phyloP scores from a whole-genome alignment of 2,113 vertebrate genomes.

The Picathartes gymnocephalus region DNA sequence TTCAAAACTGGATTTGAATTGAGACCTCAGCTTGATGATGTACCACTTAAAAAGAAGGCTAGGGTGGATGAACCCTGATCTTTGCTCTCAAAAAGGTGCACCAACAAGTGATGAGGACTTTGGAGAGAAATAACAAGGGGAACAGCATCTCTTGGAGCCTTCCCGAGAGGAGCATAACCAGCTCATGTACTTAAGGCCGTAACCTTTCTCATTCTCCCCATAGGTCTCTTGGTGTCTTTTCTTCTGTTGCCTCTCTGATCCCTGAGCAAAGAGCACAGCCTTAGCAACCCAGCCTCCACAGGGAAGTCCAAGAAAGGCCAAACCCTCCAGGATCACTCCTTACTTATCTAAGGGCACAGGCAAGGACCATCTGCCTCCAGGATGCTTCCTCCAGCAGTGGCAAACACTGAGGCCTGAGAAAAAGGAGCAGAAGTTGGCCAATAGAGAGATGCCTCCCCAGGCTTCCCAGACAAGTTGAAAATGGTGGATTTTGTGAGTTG shows the following conservation, averaged over 20 bases:
- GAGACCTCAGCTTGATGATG: conserved; percentile 27
- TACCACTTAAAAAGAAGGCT: conserved; percentile 28
- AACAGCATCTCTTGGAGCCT: background rate
- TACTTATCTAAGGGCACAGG: background rate
- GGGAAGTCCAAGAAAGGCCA: background rate
- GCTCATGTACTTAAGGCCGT: background rate
- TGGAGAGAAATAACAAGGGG: background rate
- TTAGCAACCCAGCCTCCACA: background rate
- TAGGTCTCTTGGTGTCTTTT: background rate
- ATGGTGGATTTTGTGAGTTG: background rate
- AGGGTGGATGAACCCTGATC: conserved; percentile 36
- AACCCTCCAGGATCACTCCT: background rate
- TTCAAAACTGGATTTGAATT: conserved; percentile 32
- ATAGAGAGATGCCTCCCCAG: background rate
- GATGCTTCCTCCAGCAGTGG: background rate
- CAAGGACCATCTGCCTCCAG: background rate
- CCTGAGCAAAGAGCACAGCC: background rate
- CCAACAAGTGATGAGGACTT: conserved; percentile 7
- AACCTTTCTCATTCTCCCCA: background rate
- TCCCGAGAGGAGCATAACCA: background rate
- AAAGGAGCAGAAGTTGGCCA: background rate
- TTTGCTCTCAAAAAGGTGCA: background rate
- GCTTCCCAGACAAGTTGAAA: background rate
- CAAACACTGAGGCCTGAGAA: background rate
- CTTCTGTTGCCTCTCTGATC: background rate